Conservation (phyloP, 2,797 vertebrate genomes). For the Myiotriccus ornatus region DNA sequence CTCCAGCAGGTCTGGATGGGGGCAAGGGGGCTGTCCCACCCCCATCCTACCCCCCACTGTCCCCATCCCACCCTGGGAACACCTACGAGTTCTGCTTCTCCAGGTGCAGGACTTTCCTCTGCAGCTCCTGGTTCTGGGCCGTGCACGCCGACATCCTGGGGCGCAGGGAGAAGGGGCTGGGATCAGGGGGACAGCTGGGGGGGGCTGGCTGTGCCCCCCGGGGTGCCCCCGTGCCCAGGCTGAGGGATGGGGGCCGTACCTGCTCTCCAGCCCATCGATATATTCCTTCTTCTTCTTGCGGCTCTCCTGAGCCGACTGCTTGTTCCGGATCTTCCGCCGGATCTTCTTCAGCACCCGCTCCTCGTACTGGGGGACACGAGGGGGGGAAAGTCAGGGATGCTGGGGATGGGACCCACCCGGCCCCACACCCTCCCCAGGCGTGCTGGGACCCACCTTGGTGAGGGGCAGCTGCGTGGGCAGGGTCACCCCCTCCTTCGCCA, state of each 20-base stretch:
- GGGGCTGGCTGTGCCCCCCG: not conserved
- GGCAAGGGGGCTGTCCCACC: not conserved
- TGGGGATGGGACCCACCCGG: accelerated
- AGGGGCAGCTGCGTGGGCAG: constrained; percentile 89
- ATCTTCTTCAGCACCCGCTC: constrained; percentile 94
- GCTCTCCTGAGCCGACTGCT: constrained; percentile 94
- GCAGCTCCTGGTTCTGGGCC: constrained; percentile 87
- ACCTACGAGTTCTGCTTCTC: constrained; percentile 93
- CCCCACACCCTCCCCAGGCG: accelerated
- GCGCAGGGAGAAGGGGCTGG: not conserved
- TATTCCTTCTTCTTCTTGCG: constrained; percentile 96
- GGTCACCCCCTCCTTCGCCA: constrained; percentile 88
- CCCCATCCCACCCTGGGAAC: not conserved
- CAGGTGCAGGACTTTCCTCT: constrained; percentile 88
- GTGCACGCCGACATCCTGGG: constrained; percentile 88
- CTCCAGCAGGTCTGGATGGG: not conserved
- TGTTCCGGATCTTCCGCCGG: constrained; percentile 94
- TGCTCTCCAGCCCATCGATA: constrained; percentile 87
- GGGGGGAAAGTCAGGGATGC: not conserved
- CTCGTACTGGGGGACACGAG: constrained; percentile 77
- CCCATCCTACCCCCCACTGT: not conserved
- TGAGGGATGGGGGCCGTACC: constrained; percentile 68
- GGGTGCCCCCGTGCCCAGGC: not conserved
- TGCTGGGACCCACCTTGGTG: constrained; percentile 82
- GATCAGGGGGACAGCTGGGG: not conserved